A percentile compares a stretch with the other conserved stretches of the same genome.
phyloP scores from a whole-genome alignment of 1,140 invertebrate species.

The Diorhabda carinulata region DNA sequence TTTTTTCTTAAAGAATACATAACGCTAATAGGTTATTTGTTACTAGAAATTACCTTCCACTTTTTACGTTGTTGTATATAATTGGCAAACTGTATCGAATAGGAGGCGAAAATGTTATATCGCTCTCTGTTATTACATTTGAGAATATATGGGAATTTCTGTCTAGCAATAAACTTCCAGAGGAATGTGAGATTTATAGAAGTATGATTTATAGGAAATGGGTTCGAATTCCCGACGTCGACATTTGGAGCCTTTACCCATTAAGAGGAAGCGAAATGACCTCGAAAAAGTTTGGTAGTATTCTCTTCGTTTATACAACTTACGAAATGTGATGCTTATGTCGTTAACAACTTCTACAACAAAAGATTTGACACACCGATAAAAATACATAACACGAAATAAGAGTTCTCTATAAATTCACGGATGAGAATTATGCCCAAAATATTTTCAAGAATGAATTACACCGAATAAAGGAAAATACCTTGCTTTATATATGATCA shows the following conservation, averaged over 20 bases:
- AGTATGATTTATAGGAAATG: slow-evolving; percentile 28
- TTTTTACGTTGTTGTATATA: slow-evolving; percentile 18
- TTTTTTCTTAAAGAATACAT: neutral
- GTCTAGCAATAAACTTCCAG: slow-evolving; percentile 32
- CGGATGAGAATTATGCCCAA: too few species aligned
- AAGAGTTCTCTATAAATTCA: too few species aligned
- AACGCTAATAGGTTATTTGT: neutral
- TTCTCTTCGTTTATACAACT: slow-evolving; percentile 5
- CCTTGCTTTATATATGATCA: too few species aligned
- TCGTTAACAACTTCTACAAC: neutral
- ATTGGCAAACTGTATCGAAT: slow-evolving; percentile 33
- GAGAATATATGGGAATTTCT: slow-evolving; percentile 25
- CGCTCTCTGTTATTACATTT: slow-evolving; percentile 29
- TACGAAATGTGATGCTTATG: slow-evolving; percentile 9
- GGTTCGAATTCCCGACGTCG: slow-evolving; percentile 5
- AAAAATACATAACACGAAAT: neutral
- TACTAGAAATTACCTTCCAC: slow-evolving; percentile 6
- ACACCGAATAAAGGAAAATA: too few species aligned
- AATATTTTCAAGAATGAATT: too few species aligned
- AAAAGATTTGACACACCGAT: neutral
- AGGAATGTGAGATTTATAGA: slow-evolving; percentile 33
- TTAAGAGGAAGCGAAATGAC: slow-evolving; percentile 20
- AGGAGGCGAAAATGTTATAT: slow-evolving; percentile 23
- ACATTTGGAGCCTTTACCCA: slow-evolving; percentile 20
- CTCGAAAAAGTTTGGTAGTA: slow-evolving; percentile 7